Base-by-base conservation (phyloP, 2,888 invertebrate species). In the Andrena bicolor region DNA sequence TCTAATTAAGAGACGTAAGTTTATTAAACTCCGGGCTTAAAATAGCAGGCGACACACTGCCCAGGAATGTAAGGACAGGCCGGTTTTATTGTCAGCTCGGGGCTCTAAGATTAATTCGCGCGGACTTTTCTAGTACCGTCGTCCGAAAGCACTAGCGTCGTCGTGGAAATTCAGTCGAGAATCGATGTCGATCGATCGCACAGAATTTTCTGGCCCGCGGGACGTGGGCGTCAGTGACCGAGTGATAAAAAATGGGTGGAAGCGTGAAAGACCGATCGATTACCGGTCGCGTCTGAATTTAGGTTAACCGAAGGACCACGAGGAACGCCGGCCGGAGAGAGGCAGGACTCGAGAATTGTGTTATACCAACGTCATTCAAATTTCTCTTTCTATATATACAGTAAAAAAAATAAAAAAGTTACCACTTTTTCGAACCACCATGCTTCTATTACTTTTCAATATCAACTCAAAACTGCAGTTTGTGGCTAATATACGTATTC, bases 1-100 rank as follows among this genome's bases (percentile, higher is more conserved):
- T 88, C 90, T 90, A 91, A 92, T 91, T 90, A 91, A 91, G 89
- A 88, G 91, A 90, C 88, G 89, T 90, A 90, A 91, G 89, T 90
- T 91, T 91, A 90, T 91, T 89, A 90, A 90, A 90, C 89, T 88
- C 85, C 71, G 80, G 78, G 88, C 90, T 92, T 91, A 92, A 93
- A 93, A 93, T 93, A 92, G 92, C 90, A 76, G 85, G 87, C 92
- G 92, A 92, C 93, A 92, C 92, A 93, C 90, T 90, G 90, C 82
- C 88, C 87, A 90, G 90, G 92, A 93, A 93, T 93, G 92, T 91
- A 92, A 91, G 90, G 91, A 91, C 91, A 90, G 86, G 77, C 86
- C 88, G 86, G 89, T 91, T 92, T 92, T 91, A 92, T 91, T 91
- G 90, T 90, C 88, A n/a, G 88, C 85, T 80, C 85, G 85, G 85